Percentiles rank a stretch among this genome's conserved stretches.
Evolutionary conservation across 2,113 vertebrate genomes (phyloP).

Genomic region (Neoarius graeffei): DNA sequence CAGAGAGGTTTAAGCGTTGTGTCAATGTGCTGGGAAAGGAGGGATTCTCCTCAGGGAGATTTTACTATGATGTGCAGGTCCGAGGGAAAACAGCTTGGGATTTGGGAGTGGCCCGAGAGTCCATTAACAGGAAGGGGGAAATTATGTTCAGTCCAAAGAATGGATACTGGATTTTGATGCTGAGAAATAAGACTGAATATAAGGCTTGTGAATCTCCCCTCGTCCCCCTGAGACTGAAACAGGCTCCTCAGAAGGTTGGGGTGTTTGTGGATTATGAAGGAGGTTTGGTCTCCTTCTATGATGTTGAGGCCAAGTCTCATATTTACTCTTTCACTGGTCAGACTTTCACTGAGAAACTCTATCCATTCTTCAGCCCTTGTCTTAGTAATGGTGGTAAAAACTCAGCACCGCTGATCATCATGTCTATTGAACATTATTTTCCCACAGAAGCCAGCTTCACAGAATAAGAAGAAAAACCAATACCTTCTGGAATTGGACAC

Average conservation of each 20-base stretch:
- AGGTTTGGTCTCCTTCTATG: conserved; percentile 7
- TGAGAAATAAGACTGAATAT: conserved; percentile 25
- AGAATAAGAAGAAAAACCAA: neutral
- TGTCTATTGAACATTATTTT: neutral
- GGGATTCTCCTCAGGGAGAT: neutral
- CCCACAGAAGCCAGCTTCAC: neutral
- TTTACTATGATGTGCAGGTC: conserved; percentile 14
- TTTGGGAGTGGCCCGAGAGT: neutral
- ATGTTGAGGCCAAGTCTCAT: conserved; percentile 14
- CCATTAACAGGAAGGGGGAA: neutral
- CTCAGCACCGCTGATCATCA: neutral
- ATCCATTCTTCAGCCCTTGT: no score
- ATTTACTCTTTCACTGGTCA: conserved; percentile 15
- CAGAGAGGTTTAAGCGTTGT: conserved; percentile 27
- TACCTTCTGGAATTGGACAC: neutral
- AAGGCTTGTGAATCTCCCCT: conserved; percentile 5
- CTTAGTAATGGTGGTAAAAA: no score
- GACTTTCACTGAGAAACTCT: neutral
- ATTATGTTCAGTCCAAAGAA: conserved; percentile 4
- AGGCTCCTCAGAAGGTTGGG: conserved; percentile 18
- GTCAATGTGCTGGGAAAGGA: neutral
- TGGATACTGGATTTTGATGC: conserved; percentile 19
- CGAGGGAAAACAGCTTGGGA: conserved; percentile 14
- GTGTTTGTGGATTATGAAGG: conserved; percentile 11
- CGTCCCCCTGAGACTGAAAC: neutral